Conservation (phyloP, 2,888 invertebrate species). For the Germaria angustata region DNA sequence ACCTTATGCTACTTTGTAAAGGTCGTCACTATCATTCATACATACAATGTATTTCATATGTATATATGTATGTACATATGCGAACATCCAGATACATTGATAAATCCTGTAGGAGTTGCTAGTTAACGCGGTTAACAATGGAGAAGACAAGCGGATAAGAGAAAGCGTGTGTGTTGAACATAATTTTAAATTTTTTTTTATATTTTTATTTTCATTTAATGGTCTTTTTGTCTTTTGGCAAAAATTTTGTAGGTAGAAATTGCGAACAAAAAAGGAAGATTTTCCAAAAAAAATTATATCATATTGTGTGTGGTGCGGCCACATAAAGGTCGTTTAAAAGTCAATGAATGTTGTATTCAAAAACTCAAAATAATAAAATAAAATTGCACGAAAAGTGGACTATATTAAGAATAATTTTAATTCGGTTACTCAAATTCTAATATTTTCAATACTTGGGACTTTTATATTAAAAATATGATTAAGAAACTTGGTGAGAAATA, state of each 20-base stretch:
- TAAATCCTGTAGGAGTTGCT: conserved; percentile 46
- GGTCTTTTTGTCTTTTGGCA: neutral
- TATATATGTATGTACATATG: neutral
- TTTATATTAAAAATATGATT: neutral
- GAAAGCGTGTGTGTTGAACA: neutral
- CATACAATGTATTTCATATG: neutral
- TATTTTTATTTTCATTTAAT: neutral
- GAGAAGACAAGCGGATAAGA: neutral
- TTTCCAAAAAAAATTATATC: conserved; percentile 22
- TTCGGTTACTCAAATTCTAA: neutral
- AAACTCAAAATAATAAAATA: conserved; percentile 9
- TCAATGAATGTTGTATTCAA: conserved; percentile 23
- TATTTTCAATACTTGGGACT: neutral
- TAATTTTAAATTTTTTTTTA: conserved; percentile 4
- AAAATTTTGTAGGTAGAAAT: conserved; percentile 9
- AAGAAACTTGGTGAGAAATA: neutral
- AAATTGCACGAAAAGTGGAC: conserved; percentile 16
- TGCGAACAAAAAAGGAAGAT: neutral
- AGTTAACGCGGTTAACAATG: neutral
- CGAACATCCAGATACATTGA: neutral
- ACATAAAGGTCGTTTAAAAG: conserved; percentile 60
- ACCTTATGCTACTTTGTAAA: conserved; percentile 54
- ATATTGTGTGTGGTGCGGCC: neutral
- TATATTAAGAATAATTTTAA: neutral
- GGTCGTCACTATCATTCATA: conserved; percentile 37